Evolutionary conservation across 2,113 vertebrate species (phyloP).

Genomic region (Heptranchias perlo): DNA sequence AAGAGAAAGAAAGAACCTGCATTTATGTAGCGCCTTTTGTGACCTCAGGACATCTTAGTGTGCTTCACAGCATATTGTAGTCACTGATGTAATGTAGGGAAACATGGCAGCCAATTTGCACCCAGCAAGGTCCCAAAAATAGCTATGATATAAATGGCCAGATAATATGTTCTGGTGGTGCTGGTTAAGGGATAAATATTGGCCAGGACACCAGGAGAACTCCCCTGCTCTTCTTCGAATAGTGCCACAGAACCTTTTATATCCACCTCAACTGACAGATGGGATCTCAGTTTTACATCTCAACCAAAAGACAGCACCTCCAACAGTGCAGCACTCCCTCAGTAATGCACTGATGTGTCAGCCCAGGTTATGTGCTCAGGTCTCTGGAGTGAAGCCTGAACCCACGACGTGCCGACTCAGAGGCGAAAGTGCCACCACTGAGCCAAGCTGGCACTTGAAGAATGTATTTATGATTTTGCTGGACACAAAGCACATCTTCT

Average conservation of each 20-base stretch:
- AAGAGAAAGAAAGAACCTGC: not conserved
- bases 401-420: not conserved
- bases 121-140: not conserved
- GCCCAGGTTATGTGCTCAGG: not conserved
- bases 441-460: not conserved
- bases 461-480: not conserved
- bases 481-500: too few relatives aligned
- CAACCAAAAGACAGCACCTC: not conserved
- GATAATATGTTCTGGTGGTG: not conserved
- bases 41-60: not conserved
- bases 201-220: not conserved
- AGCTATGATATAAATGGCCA: not conserved
- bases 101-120: not conserved
- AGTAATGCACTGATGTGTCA: not conserved
- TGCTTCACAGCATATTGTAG: not conserved
- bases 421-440: not conserved
- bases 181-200: not conserved
- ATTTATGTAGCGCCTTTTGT: not conserved
- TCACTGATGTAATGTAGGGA: not conserved
- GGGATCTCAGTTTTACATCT: not conserved
- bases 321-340: not conserved
- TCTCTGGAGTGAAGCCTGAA: not conserved
- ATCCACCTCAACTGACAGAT: not conserved
- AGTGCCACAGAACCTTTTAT: not conserved
- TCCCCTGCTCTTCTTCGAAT: not conserved